phyloP scores from a whole-genome alignment of 2,113 vertebrate genomes.

The Regulus satrapa region DNA sequence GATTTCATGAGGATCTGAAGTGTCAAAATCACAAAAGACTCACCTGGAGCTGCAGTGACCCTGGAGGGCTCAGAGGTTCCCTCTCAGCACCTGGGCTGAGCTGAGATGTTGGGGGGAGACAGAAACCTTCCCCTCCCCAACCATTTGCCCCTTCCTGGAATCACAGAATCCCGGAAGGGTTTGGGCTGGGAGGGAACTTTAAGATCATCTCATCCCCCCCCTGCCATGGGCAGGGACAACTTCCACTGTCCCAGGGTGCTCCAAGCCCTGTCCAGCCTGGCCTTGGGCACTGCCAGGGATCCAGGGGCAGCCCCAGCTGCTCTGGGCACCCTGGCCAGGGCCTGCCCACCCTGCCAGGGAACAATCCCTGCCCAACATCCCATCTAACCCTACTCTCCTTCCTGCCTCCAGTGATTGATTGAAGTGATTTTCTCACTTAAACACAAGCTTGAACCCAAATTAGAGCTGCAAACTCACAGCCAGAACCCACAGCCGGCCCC shows the following conservation, averaged over 20 bases:
- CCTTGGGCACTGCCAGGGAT: background rate
- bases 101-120: accelerated
- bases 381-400: background rate
- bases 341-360: accelerated
- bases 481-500: background rate
- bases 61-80: background rate
- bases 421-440: background rate
- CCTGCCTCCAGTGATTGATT: background rate
- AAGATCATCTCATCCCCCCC: accelerated
- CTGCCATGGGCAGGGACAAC: background rate
- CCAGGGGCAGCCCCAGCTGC: background rate
- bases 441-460: background rate
- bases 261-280: background rate
- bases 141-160: background rate
- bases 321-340: background rate
- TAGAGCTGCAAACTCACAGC: background rate
- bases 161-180: background rate
- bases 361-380: background rate
- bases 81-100: background rate
- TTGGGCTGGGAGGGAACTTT: background rate
- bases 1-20: background rate
- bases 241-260: accelerated
- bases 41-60: background rate
- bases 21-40: background rate
- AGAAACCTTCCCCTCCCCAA: background rate